Conservation (phyloP, 2,888 invertebrate species). For the Sialis fuliginosa region DNA sequence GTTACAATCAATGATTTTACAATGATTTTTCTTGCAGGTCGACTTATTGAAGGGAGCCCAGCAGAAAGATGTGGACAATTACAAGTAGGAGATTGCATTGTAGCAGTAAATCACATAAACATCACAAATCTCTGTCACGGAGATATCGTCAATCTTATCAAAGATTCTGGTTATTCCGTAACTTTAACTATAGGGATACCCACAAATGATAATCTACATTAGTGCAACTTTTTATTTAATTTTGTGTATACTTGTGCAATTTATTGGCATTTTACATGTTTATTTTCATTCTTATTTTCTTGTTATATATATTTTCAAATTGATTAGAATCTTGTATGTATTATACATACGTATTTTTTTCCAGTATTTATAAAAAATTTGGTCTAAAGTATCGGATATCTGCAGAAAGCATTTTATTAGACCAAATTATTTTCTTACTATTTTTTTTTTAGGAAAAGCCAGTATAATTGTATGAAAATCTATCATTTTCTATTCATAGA, state of each 20-base stretch:
- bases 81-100: conserved; percentile 86
- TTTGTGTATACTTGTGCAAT: not conserved
- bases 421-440: no score
- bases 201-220: conserved; percentile 23
- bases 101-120: conserved; percentile 85
- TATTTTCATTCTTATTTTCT: no score
- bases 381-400: no score
- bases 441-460: no score
- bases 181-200: conserved; percentile 62
- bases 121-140: conserved; percentile 88
- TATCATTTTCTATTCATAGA: no score
- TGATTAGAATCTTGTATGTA: no score
- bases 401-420: no score
- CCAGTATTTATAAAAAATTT: no score
- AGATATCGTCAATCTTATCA: conserved; percentile 92
- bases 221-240: conserved; percentile 8
- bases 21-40: conserved; percentile 36
- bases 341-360: no score
- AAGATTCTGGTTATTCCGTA: conserved; percentile 85
- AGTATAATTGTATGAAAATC: no score
- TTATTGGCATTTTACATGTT: no score
- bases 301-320: no score
- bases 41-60: conserved; percentile 88
- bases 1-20: not conserved
- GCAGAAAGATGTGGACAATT: conserved; percentile 84